Percentiles rank a stretch among this genome's conserved stretches.
These are phyloP conservation scores for Bursaphelenchus okinawaensis DNA, from an alignment of 2,888 invertebrate genomes.

Conservation along the genomic window DNA sequence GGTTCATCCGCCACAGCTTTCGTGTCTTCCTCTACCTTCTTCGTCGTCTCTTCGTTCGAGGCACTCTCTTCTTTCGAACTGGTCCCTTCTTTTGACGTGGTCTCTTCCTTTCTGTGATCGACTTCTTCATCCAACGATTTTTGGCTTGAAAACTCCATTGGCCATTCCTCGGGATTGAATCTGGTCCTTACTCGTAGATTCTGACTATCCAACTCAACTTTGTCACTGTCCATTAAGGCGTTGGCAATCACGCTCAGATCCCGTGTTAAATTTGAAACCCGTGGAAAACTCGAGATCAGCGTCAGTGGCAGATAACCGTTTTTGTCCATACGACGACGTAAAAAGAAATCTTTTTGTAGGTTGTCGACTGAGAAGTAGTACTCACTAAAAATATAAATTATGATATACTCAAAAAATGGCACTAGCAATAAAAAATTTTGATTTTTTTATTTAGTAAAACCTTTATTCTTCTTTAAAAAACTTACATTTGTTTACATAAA, in stretches of 20 bases:
- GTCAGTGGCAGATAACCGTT: conserved; percentile 88
- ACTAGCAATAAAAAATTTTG: too few species aligned
- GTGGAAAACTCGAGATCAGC: conserved; percentile 89
- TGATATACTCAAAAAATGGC: background rate
- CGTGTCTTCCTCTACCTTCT: background rate
- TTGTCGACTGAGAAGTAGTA: conserved; percentile 98
- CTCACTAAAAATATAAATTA: conserved; percentile 68
- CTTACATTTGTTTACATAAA: conserved; percentile 56
- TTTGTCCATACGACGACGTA: conserved; percentile 89
- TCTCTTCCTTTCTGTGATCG: background rate
- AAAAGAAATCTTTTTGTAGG: conserved; percentile 86
- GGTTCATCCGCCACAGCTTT: background rate
- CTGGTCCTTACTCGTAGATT: conserved; percentile 15
- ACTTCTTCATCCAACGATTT: background rate
- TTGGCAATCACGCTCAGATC: conserved; percentile 78
- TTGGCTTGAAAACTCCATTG: conserved; percentile 5
- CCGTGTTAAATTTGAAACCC: conserved; percentile 79
- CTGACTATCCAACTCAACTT: conserved; percentile 69
- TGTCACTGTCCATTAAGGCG: conserved; percentile 76
- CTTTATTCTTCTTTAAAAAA: background rate
- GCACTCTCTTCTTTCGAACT: too few species aligned
- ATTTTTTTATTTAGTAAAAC: too few species aligned
- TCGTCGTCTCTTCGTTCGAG: too few species aligned
- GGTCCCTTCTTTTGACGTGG: background rate
- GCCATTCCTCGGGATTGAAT: conserved; percentile 9